These are phyloP conservation scores for Trichogramma evanescens DNA, from an alignment of 2,888 invertebrate species.

Conservation along the genomic window DNA sequence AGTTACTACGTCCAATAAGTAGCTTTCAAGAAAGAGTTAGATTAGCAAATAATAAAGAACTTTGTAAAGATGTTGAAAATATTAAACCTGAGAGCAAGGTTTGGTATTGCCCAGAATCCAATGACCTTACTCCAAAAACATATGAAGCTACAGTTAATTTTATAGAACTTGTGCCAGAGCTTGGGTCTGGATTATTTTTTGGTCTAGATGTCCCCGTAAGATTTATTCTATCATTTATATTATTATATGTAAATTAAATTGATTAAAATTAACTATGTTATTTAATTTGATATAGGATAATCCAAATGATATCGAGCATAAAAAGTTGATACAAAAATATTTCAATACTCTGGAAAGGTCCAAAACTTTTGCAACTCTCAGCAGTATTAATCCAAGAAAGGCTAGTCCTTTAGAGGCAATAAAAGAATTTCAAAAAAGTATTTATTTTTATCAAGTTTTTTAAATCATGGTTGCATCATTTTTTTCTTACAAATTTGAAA, in stretches of 20 bases:
- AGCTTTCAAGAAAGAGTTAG: slow-evolving; percentile 49
- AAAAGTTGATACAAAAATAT: slow-evolving; percentile 27
- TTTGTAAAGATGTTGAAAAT: slow-evolving; percentile 47
- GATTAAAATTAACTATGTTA: neutral
- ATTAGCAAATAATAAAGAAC: slow-evolving; percentile 46
- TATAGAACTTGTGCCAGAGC: slow-evolving; percentile 52
- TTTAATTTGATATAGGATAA: slow-evolving; percentile 25
- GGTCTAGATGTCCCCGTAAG: slow-evolving; percentile 55
- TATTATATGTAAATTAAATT: neutral
- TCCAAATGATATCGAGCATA: slow-evolving; percentile 24
- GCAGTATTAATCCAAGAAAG: slow-evolving; percentile 31
- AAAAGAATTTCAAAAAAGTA: slow-evolving; percentile 26
- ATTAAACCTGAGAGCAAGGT: slow-evolving; percentile 32
- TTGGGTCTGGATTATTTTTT: slow-evolving; percentile 52
- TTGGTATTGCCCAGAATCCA: slow-evolving; percentile 29
- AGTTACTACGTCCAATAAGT: slow-evolving; percentile 50
- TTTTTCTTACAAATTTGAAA: neutral
- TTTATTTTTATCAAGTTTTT: neutral
- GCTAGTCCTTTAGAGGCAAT: slow-evolving; percentile 10
- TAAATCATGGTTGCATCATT: too few species aligned
- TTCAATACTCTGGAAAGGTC: slow-evolving; percentile 24
- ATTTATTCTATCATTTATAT: slow-evolving; percentile 8
- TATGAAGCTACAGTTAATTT: slow-evolving; percentile 48
- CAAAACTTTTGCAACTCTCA: slow-evolving; percentile 32
- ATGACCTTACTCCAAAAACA: slow-evolving; percentile 15